Evolutionary conservation across 2,888 invertebrate species (phyloP).

Genomic region (Pollenia angustigena): DNA sequence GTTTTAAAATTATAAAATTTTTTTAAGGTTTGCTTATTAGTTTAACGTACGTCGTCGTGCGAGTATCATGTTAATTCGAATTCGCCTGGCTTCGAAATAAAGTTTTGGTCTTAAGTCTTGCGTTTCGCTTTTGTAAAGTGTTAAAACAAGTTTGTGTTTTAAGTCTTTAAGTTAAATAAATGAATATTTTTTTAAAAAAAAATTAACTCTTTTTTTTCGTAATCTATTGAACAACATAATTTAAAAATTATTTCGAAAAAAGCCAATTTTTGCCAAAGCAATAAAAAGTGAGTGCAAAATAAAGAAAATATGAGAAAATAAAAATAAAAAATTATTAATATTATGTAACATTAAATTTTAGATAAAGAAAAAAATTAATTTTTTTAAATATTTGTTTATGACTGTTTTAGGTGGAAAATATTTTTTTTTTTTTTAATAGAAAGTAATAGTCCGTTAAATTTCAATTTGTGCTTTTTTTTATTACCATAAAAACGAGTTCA

Average conservation of each 20-base stretch:
- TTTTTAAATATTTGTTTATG: too few species aligned
- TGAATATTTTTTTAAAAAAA: not conserved
- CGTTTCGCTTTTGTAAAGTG: not conserved
- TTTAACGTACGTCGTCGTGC: conserved; percentile 63
- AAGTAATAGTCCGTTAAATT: not conserved
- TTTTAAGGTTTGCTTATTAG: conserved; percentile 61
- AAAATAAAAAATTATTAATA: not conserved
- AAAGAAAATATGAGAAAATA: not conserved
- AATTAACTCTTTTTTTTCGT: not conserved
- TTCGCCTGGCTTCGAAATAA: conserved; percentile 35
- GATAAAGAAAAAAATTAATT: not conserved
- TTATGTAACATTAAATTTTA: conserved; percentile 18
- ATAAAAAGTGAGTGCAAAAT: conserved; percentile 58
- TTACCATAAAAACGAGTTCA: conserved; percentile 52
- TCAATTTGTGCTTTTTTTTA: not conserved
- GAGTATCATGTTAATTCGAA: conserved; percentile 41
- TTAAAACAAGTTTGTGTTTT: conserved; percentile 53
- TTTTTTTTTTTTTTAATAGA: not conserved
- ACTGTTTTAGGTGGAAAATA: too few species aligned
- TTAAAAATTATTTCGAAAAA: conserved; percentile 2
- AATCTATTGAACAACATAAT: not conserved
- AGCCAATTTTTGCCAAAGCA: not conserved
- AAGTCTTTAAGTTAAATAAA: conserved; percentile 35
- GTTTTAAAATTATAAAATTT: conserved; percentile 62
- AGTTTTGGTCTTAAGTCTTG: conserved; percentile 68